Percentiles rank a stretch among this genome's conserved stretches.
These are phyloP conservation scores for Cyrtonyx montezumae DNA, from an alignment of 2,113 vertebrate species.

Conservation along the genomic window DNA sequence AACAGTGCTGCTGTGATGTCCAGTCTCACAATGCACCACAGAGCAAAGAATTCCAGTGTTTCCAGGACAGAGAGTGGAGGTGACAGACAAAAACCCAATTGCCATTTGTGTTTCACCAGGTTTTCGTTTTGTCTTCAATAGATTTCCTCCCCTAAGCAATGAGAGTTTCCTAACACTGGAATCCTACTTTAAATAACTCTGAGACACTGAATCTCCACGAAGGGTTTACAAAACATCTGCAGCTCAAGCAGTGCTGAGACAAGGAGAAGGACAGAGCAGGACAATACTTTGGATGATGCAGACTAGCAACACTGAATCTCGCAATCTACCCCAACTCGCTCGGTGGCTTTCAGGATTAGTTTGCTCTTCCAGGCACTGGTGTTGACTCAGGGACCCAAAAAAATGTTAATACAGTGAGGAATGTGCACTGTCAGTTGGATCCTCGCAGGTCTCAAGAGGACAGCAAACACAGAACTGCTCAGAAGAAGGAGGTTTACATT, in stretches of 20 bases:
- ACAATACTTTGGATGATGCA: neutral
- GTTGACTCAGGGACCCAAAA: neutral
- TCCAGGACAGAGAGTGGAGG: neutral
- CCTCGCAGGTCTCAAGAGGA: neutral
- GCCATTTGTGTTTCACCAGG: neutral
- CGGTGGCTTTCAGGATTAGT: neutral
- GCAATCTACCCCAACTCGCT: neutral
- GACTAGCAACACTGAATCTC: neutral
- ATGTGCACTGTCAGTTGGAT: rapidly evolving
- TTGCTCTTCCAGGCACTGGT: neutral
- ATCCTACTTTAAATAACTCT: neutral
- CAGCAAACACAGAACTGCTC: neutral
- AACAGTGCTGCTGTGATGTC: neutral
- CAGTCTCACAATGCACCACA: neutral
- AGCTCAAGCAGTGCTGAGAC: neutral
- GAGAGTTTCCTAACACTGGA: neutral
- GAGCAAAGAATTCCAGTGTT: neutral
- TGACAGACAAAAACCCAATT: neutral
- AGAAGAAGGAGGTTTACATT: neutral
- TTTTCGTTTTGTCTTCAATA: neutral
- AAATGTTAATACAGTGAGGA: neutral
- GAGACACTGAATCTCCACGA: neutral
- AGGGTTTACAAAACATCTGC: neutral
- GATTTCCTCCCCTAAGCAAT: neutral
- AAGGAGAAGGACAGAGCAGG: neutral